These are phyloP conservation scores for Penaeus chinensis DNA, from an alignment of 1,140 invertebrate genomes.

Conservation along the genomic window DNA sequence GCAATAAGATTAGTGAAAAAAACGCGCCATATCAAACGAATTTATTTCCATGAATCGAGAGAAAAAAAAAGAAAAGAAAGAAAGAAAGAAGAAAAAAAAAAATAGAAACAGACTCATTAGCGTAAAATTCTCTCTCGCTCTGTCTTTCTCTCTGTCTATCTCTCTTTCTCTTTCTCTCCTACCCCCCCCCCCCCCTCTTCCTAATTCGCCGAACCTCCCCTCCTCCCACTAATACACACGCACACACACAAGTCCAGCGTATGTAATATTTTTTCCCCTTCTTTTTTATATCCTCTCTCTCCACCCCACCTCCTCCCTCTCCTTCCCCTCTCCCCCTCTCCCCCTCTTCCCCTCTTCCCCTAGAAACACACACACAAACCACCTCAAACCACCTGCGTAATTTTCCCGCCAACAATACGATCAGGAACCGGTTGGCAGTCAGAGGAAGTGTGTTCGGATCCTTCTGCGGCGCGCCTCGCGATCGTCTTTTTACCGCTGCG, in stretches of 20 bases:
- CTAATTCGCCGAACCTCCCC: no score
- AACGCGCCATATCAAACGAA: no score
- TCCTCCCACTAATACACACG: not conserved
- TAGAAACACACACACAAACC: not conserved
- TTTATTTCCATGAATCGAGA: no score
- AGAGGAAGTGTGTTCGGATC: conserved; percentile 32
- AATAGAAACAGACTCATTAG: no score
- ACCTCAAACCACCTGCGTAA: not conserved
- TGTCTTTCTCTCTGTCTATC: no score
- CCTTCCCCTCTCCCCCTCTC: not conserved
- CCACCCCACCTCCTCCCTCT: not conserved
- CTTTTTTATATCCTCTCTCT: not conserved
- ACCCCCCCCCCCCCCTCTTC: not conserved
- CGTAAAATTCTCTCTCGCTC: no score
- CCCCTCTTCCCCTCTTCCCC: not conserved
- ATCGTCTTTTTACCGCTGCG: conserved; percentile 34
- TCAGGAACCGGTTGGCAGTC: conserved; percentile 33
- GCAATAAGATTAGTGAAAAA: no score
- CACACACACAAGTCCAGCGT: no score
- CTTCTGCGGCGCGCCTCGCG: conserved; percentile 22
- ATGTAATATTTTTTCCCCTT: no score
- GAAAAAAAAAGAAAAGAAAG: no score
- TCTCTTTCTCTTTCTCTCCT: not conserved
- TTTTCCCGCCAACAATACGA: conserved; percentile 29
- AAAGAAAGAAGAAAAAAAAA: no score